These are phyloP conservation scores for Pachydiplax longipennis DNA, from an alignment of 2,888 invertebrate species.

Conservation along the genomic window DNA sequence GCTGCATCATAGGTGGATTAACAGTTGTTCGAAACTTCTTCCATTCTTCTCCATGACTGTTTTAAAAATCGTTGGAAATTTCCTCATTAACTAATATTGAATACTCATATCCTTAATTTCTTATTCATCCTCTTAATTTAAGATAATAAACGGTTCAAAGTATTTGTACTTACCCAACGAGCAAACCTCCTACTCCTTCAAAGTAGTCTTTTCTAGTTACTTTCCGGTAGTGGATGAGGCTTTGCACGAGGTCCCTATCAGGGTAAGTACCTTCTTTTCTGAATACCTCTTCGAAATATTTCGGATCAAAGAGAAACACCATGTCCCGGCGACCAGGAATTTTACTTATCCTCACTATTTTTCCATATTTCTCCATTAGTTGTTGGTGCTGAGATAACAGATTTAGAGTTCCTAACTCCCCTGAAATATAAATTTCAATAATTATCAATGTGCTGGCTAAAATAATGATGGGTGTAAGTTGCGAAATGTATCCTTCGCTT, in stretches of 20 bases:
- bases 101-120: neutral
- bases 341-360: slow-evolving; percentile 59
- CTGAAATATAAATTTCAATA: neutral
- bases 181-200: slow-evolving; percentile 58
- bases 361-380: slow-evolving; percentile 57
- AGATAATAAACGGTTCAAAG: neutral
- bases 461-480: too few relatives aligned
- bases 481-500: too few relatives aligned
- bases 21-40: slow-evolving; percentile 70
- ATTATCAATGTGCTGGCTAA: too few relatives aligned
- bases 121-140: neutral
- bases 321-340: slow-evolving; percentile 57
- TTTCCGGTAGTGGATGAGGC: slow-evolving; percentile 60
- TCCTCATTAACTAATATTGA: too few relatives aligned
- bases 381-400: neutral
- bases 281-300: slow-evolving; percentile 61
- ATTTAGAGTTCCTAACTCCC: neutral
- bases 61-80: neutral
- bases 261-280: slow-evolving; percentile 61
- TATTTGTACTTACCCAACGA: slow-evolving; percentile 48
- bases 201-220: slow-evolving; percentile 57
- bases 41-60: slow-evolving; percentile 64
- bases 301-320: slow-evolving; percentile 61
- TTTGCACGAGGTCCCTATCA: slow-evolving; percentile 60
- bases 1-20: slow-evolving; percentile 72